Base-by-base conservation (phyloP, 2,888 invertebrate species). In the Plagodis dolabraria region DNA sequence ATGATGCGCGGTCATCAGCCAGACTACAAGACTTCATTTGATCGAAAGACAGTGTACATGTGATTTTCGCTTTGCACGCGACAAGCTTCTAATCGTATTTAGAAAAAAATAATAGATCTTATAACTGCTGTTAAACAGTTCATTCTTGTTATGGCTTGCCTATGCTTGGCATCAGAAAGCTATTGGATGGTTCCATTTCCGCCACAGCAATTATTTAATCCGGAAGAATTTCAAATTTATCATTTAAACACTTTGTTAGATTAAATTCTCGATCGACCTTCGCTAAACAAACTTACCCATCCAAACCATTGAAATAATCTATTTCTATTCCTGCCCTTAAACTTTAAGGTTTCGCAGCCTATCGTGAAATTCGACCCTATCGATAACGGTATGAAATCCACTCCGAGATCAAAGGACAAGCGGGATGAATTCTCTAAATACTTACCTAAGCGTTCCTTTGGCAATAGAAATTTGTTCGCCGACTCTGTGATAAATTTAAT, bases 321-420 rank as follows among this genome's bases (percentile, higher is more conserved):
- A 60, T 61, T 44, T 36, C 53, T 57, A 58, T 50, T 6, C 46
- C 53, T 42, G 22, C 47, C 57, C 60, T 35, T 33, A 62, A 69
- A 65, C 55, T 68, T 66, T 62, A 65, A 61, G 61, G 64, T 60
- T 61, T 57, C 55, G 56, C 60, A 42, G 59, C 66, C 63, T 59
- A 64, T 64, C 68, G 49, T 42, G 63, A 54, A 60, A 62, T 67
- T 64, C 57, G 57, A 67, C 69, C 65, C 52, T 60, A 60, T 64
- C 65, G 68, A 69, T 69, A 67, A 65, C 65, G 54, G 62, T 45
- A 63, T 60, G 58, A 63, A 56, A 63, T 60, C 64, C 59, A 36
- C 53, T 55, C 63, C 40, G 60, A 63, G 68, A 71, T 71, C 71
- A 69, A 71, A 71, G 69, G 68, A 65, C 69, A 64, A 65, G 57